phyloP scores from a whole-genome alignment of 2,797 vertebrate species.

The Hypotaenidia philippensis region DNA sequence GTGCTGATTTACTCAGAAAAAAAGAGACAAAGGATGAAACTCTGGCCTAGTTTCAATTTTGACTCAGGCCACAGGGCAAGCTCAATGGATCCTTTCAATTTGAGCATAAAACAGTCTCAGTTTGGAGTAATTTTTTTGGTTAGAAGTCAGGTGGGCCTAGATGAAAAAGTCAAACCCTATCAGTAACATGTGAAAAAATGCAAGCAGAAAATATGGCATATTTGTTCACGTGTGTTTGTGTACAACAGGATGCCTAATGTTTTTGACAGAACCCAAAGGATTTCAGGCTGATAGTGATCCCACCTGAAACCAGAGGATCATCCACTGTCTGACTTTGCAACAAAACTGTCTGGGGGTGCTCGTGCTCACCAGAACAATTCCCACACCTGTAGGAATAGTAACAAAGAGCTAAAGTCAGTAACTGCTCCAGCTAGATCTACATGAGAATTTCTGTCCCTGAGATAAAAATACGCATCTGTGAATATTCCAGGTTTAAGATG shows the following conservation, averaged over 20 bases:
- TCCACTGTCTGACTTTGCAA: background rate
- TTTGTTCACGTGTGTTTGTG: fast-evolving
- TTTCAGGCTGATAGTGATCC: background rate
- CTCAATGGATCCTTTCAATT: background rate
- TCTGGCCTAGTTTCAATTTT: background rate
- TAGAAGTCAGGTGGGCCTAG: background rate
- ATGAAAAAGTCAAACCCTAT: background rate
- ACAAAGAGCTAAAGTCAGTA: background rate
- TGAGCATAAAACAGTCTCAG: background rate
- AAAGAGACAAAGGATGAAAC: background rate
- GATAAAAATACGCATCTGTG: fast-evolving
- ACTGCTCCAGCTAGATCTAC: background rate
- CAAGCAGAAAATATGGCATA: background rate
- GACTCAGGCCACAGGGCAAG: background rate
- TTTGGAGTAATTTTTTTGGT: background rate
- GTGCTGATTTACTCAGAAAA: background rate
- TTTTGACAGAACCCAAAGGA: background rate
- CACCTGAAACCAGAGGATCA: background rate
- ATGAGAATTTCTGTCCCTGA: background rate
- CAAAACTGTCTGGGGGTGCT: background rate
- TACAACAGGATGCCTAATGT: background rate
- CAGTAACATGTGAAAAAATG: background rate
- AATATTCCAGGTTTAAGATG: background rate
- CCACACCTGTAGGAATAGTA: background rate
- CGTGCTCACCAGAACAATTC: background rate